Percentiles rank a stretch among this genome's conserved stretches.
Evolutionary conservation across 2,888 invertebrate genomes (phyloP).

Genomic region (Lottia scabra): DNA sequence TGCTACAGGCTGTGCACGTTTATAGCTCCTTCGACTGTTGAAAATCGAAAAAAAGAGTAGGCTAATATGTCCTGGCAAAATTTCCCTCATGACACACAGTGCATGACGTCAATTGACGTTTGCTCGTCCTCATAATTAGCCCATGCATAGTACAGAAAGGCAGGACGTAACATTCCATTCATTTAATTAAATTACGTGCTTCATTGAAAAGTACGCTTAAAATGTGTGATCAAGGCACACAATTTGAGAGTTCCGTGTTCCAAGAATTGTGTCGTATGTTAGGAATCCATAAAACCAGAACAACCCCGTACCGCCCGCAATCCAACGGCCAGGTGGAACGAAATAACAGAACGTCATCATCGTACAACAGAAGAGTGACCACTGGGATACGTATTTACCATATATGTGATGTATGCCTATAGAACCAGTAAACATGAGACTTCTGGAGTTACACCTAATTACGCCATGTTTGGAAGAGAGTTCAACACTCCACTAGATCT

Average conservation of each 20-base stretch:
- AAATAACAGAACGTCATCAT: not conserved
- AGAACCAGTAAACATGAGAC: not conserved
- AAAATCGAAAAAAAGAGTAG: too few relatives aligned
- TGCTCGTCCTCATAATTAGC: too few relatives aligned
- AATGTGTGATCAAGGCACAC: not conserved
- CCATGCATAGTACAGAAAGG: too few relatives aligned
- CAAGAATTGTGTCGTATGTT: not conserved
- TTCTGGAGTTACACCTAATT: not conserved
- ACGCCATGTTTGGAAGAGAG: not conserved
- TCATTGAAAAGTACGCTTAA: too few relatives aligned
- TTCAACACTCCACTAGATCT: not conserved
- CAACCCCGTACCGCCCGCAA: not conserved
- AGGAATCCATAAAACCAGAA: not conserved
- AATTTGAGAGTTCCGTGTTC: not conserved
- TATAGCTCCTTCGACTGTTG: too few relatives aligned
- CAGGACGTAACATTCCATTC: too few relatives aligned
- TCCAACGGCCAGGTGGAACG: not conserved
- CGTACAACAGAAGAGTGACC: not conserved
- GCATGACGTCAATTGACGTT: too few relatives aligned
- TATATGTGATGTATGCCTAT: too few relatives aligned
- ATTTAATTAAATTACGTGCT: too few relatives aligned
- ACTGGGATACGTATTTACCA: not conserved
- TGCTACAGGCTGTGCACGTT: too few relatives aligned
- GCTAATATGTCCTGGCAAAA: too few relatives aligned
- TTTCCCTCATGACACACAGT: too few relatives aligned